These are phyloP conservation scores for Himalopsyche tibetana DNA, from an alignment of 2,888 invertebrate species.

Conservation along the genomic window DNA sequence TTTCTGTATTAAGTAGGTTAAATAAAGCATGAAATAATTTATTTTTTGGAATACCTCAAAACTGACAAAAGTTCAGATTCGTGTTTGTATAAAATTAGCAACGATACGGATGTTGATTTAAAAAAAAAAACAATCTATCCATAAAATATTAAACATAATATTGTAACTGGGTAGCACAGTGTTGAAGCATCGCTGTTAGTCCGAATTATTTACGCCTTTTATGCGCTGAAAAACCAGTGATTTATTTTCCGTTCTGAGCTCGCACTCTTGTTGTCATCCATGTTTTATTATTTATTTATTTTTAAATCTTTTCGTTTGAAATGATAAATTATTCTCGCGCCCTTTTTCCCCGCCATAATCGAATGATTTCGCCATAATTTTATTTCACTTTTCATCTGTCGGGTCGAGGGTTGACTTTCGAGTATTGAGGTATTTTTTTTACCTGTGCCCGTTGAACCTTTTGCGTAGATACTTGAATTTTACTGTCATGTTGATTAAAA, in stretches of 20 bases:
- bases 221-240: constrained; percentile 9
- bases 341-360: constrained; percentile 17
- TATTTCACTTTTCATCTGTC: constrained; percentile 27
- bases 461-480: no score
- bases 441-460: no score
- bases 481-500: no score
- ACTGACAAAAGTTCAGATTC: no score
- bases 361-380: constrained; percentile 13
- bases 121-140: no score
- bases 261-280: neutral
- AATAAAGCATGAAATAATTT: no score
- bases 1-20: no score
- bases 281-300: constrained; percentile 37
- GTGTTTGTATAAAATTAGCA: no score
- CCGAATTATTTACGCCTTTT: constrained; percentile 27
- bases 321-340: constrained; percentile 22
- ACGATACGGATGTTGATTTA: no score
- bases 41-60: no score
- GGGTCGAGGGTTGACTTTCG: neutral
- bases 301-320: constrained; percentile 34
- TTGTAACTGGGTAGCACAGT: neutral
- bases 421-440: neutral
- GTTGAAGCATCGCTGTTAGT: constrained; percentile 12
- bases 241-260: neutral
- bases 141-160: no score